A percentile compares a stretch with the other conserved stretches of the same genome.
Evolutionary conservation across 1,140 invertebrate species (phyloP).

Genomic region (Bombus sibiricus): DNA sequence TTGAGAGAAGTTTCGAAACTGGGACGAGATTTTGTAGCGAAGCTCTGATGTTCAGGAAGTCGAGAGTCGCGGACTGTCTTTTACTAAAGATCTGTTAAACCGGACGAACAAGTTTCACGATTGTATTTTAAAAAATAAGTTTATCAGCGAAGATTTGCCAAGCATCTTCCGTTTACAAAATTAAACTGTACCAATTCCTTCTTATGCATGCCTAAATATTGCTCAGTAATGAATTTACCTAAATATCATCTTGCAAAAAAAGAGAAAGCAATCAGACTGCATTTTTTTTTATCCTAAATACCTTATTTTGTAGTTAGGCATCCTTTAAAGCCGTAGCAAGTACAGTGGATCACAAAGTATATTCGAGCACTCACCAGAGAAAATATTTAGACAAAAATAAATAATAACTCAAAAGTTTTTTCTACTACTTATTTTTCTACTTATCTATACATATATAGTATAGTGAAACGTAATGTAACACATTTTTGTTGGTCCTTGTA

Average conservation of each 20-base stretch:
- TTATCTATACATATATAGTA: too few species aligned
- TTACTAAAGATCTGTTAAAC: neutral
- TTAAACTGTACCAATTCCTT: neutral
- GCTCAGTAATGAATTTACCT: neutral
- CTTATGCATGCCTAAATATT: neutral
- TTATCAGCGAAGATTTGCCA: neutral
- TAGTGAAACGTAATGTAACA: too few species aligned
- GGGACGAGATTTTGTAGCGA: neutral
- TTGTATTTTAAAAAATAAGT: neutral
- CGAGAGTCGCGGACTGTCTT: neutral
- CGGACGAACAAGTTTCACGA: conserved; percentile 19
- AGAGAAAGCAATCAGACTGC: neutral
- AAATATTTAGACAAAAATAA: too few species aligned
- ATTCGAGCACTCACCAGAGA: too few species aligned
- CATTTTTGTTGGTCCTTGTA: too few species aligned
- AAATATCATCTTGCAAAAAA: neutral
- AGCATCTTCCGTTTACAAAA: neutral
- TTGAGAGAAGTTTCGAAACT: neutral
- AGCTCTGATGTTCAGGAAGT: neutral
- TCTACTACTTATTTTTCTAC: too few species aligned
- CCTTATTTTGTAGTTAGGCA: neutral
- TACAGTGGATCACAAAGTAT: too few species aligned
- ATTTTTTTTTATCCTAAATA: neutral
- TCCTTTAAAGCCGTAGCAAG: neutral
- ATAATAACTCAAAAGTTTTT: too few species aligned